These are phyloP conservation scores for Podarcis lilfordi DNA, from an alignment of 2,797 vertebrate genomes.

Conservation along the genomic window DNA sequence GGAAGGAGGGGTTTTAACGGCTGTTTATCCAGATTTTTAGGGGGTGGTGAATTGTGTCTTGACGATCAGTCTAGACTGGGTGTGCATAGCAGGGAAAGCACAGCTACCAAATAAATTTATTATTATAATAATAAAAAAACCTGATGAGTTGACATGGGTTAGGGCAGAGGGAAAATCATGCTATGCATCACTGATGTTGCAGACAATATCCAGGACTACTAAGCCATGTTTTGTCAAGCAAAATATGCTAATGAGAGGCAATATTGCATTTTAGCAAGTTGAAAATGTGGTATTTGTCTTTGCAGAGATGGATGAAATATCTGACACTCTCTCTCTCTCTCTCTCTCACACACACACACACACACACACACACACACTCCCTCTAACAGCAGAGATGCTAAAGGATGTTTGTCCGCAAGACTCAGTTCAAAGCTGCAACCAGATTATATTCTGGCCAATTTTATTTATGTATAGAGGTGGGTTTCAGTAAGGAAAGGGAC, in stretches of 20 bases:
- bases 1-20: background rate
- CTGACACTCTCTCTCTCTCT: background rate
- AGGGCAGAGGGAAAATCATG: background rate
- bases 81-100: background rate
- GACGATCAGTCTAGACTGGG: background rate
- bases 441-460: background rate
- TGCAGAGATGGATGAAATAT: background rate
- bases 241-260: background rate
- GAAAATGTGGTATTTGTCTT: background rate
- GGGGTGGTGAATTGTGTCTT: no score
- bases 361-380: no score
- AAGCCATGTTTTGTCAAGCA: background rate
- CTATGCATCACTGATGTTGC: background rate
- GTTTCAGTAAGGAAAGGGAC: background rate
- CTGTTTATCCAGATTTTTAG: background rate
- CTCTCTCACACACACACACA: no score
- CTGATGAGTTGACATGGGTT: background rate
- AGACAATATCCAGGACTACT: background rate
- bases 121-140: background rate
- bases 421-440: background rate
- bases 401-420: background rate
- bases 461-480: background rate
- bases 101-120: background rate
- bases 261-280: background rate
- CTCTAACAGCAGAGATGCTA: background rate